A percentile compares a stretch with the other conserved stretches of the same genome.
Conservation (phyloP, 2,797 vertebrate genomes). For the Syngnathus acus region DNA sequence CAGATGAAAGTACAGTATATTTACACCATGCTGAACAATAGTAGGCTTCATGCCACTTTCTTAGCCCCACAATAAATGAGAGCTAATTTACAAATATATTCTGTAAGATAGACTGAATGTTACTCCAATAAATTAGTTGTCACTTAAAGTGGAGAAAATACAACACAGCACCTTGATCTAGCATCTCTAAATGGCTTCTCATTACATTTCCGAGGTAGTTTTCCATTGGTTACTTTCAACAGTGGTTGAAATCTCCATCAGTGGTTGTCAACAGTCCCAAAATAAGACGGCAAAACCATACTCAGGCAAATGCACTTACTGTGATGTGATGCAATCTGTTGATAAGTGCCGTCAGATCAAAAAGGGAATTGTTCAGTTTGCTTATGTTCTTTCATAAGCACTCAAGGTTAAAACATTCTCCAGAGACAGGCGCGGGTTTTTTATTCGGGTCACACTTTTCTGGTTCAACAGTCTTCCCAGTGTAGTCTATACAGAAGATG, state of each 20-base stretch:
- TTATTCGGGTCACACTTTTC: slow-evolving; percentile 72
- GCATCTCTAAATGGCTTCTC: slow-evolving; percentile 45
- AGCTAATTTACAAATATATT: slow-evolving; percentile 5
- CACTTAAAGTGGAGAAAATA: slow-evolving; percentile 31
- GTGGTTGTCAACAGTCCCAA: slow-evolving; percentile 63
- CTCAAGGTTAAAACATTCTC: slow-evolving; percentile 66
- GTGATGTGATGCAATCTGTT: slow-evolving; percentile 37
- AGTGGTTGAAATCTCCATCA: slow-evolving; percentile 57
- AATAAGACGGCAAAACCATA: slow-evolving; percentile 40
- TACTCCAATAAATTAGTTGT: slow-evolving; percentile 12
- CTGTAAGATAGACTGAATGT: slow-evolving; percentile 11
- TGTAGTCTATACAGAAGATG: slow-evolving; percentile 75
- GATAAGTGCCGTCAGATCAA: slow-evolving; percentile 56
- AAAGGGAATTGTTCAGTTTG: slow-evolving; percentile 36
- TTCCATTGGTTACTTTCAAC: slow-evolving; percentile 56
- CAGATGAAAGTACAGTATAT: slow-evolving; percentile 44
- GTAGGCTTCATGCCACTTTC: slow-evolving; percentile 23
- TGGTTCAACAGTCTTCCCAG: slow-evolving; percentile 63
- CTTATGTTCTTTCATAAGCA: slow-evolving; percentile 63
- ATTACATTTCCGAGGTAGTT: slow-evolving; percentile 77
- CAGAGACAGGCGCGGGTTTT: slow-evolving; percentile 50
- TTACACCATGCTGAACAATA: slow-evolving; percentile 37
- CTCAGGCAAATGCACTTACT: slow-evolving; percentile 46
- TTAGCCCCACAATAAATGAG: slow-evolving; percentile 19
- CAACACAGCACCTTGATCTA: slow-evolving; percentile 55